Evolutionary conservation across 2,797 vertebrate species (phyloP).

Genomic region (Trachurus trachurus): DNA sequence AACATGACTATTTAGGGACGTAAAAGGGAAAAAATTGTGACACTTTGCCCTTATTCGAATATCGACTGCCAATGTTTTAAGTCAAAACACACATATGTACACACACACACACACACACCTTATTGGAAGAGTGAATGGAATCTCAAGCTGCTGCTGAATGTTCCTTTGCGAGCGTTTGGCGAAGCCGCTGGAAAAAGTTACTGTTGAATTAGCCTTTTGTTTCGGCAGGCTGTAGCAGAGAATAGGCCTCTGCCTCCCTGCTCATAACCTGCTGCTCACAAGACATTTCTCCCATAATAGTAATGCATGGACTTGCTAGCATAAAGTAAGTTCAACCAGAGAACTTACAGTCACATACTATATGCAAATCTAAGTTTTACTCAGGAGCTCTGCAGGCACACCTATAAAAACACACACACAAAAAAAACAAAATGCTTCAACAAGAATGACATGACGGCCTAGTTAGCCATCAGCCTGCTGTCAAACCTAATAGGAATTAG

Average conservation of each 20-base stretch:
- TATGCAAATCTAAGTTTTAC: conserved; percentile 45
- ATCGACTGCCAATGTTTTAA: conserved; percentile 14
- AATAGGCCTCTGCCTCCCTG: conserved; percentile 62
- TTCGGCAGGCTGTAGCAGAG: conserved; percentile 70
- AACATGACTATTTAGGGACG: neutral
- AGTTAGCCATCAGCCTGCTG: conserved; percentile 65
- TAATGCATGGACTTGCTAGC: neutral
- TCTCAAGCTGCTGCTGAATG: conserved; percentile 74
- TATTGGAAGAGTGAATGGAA: conserved; percentile 67
- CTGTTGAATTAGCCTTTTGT: conserved; percentile 84
- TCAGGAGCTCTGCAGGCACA: conserved; percentile 34
- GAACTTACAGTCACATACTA: conserved; percentile 32
- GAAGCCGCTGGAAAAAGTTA: conserved; percentile 78
- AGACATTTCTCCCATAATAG: conserved; percentile 27
- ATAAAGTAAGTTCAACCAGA: conserved; percentile 21
- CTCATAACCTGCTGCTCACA: conserved; percentile 43
- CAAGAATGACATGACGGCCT: conserved; percentile 52
- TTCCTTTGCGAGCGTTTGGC: conserved; percentile 71
- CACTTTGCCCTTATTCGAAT: conserved; percentile 21
- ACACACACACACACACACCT: conserved; percentile 55
- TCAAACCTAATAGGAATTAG: conserved; percentile 72
- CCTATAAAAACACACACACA: conserved; percentile 19
- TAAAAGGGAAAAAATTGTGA: conserved; percentile 13
- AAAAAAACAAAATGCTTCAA: conserved; percentile 47
- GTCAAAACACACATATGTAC: conserved; percentile 34